Conservation (phyloP, 1,140 invertebrate genomes). For the Heliconius nattereri region DNA sequence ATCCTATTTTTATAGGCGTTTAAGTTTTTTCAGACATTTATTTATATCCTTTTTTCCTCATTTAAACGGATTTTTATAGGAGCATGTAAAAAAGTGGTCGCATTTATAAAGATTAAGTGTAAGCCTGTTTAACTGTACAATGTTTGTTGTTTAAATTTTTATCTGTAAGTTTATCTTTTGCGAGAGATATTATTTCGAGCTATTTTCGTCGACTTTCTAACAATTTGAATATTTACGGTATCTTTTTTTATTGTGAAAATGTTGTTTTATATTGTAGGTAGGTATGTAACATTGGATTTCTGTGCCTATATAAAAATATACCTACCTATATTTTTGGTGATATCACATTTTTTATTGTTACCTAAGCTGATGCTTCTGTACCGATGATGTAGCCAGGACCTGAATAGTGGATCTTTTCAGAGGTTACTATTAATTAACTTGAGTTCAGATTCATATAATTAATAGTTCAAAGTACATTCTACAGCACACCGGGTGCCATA, state of each 20-base stretch:
- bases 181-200: constrained; percentile 7
- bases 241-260: neutral
- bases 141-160: constrained; percentile 29
- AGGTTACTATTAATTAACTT: too few relatives aligned
- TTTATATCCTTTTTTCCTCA: constrained; percentile 3
- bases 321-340: too few relatives aligned
- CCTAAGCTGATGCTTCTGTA: too few relatives aligned
- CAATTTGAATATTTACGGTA: neutral
- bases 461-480: too few relatives aligned
- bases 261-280: neutral
- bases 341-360: too few relatives aligned
- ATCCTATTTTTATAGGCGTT: neutral
- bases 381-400: too few relatives aligned
- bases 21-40: constrained; percentile 16
- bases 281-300: neutral
- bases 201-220: constrained; percentile 9
- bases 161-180: constrained; percentile 2
- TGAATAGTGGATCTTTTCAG: too few relatives aligned
- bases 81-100: constrained; percentile 45
- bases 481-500: too few relatives aligned
- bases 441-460: too few relatives aligned
- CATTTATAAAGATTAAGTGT: constrained; percentile 54
- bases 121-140: constrained; percentile 52
- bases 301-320: too few relatives aligned
- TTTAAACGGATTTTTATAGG: constrained; percentile 34